A percentile compares a stretch with the other conserved stretches of the same genome.
Evolutionary conservation across 2,113 vertebrate genomes (phyloP).

Genomic region (Dasyurus viverrinus): DNA sequence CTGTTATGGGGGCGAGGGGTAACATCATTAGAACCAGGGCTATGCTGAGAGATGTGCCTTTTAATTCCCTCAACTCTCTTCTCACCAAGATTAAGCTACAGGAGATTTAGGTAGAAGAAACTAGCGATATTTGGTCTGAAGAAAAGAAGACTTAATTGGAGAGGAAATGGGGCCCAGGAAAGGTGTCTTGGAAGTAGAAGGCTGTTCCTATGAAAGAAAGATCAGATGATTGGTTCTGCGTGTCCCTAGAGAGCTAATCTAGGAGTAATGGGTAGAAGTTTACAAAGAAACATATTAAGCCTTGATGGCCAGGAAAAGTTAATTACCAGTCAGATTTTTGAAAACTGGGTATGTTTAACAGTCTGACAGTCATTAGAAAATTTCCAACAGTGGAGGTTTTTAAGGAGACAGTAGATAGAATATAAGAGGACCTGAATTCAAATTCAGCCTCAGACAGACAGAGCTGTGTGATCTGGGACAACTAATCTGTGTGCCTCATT

Average conservation of each 20-base stretch:
- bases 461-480: background rate
- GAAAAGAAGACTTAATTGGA: background rate
- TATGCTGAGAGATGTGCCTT: background rate
- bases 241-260: background rate
- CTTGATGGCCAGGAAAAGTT: background rate
- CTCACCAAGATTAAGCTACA: background rate
- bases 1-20: no score
- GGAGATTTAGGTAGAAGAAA: background rate
- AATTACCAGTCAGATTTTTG: background rate
- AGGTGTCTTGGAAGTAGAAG: background rate
- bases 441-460: background rate
- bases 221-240: background rate
- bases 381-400: no score
- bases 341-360: background rate
- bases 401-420: background rate
- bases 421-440: background rate
- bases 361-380: no score
- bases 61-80: background rate
- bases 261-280: background rate
- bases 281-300: background rate
- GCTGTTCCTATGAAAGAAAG: background rate
- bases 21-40: accelerated
- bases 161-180: background rate
- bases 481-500: background rate
- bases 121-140: background rate